phyloP scores from a whole-genome alignment of 2,888 invertebrate genomes.

The Panzeria rudis region DNA sequence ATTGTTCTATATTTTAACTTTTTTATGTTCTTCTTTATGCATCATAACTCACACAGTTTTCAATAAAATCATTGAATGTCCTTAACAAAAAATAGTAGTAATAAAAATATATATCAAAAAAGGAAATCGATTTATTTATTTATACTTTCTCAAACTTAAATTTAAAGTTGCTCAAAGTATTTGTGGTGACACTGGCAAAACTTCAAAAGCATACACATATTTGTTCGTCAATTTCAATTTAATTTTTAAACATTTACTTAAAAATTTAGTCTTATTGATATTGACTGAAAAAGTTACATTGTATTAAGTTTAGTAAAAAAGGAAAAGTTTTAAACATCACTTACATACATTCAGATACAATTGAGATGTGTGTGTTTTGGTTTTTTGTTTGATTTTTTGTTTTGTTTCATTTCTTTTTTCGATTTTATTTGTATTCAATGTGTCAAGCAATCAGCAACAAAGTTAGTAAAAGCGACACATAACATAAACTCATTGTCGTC shows the following conservation, averaged over 20 bases:
- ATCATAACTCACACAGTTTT: conserved; percentile 61
- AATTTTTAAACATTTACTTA: conserved; percentile 67
- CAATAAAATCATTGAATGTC: conserved; percentile 56
- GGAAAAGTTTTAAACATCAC: conserved; percentile 49
- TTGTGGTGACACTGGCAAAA: conserved; percentile 35
- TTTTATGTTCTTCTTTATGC: conserved; percentile 24
- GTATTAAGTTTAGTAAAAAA: conserved; percentile 54
- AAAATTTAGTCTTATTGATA: conserved; percentile 64
- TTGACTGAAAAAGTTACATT: conserved; percentile 71
- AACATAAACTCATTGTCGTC: conserved; percentile 67
- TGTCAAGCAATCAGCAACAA: conserved; percentile 74
- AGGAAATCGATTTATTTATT: conserved; percentile 53
- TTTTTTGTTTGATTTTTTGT: conserved; percentile 41
- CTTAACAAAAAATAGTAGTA: conserved; percentile 7
- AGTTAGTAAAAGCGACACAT: conserved; percentile 74
- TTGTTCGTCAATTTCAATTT: conserved; percentile 53
- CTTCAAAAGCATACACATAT: not conserved
- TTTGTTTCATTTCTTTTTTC: conserved; percentile 12
- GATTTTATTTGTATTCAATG: conserved; percentile 72
- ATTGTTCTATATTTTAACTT: too few relatives aligned
- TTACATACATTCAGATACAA: not conserved
- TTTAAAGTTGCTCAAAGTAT: conserved; percentile 39
- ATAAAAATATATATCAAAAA: not conserved
- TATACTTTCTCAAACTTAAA: conserved; percentile 38
- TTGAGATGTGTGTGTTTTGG: not conserved